Conservation (phyloP, 2,797 vertebrate species). For the Eulemur mongoz region DNA sequence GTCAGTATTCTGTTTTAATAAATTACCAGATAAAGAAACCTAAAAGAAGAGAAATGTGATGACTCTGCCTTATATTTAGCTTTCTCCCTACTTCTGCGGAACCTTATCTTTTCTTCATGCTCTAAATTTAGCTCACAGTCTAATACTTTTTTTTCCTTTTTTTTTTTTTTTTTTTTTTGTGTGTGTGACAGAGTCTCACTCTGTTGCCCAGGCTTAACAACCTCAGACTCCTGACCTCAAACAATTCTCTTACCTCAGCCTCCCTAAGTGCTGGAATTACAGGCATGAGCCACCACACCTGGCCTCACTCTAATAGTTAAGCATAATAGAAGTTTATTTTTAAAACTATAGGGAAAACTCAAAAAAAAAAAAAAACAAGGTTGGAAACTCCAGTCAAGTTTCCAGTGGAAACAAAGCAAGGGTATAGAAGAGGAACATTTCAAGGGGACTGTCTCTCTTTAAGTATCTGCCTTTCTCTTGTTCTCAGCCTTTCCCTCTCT, state of each 20-base stretch:
- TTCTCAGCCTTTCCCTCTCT: not conserved
- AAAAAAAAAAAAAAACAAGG: not conserved
- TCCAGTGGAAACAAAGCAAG: not conserved
- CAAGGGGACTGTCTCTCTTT: not conserved
- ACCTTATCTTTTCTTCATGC: not conserved
- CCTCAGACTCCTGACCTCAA: too few relatives aligned
- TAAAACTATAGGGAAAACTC: not conserved
- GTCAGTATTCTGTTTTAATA: not conserved
- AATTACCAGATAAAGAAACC: not conserved
- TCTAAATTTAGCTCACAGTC: not conserved
- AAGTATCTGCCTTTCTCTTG: not conserved
- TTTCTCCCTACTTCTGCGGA: not conserved
- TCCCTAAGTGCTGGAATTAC: too few relatives aligned
- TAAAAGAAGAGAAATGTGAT: not conserved
- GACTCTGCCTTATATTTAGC: not conserved
- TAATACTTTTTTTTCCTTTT: not conserved
- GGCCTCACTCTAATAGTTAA: not conserved
- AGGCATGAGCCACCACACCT: too few relatives aligned
- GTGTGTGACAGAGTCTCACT: too few relatives aligned
- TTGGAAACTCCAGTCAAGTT: not conserved
- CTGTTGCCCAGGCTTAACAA: too few relatives aligned
- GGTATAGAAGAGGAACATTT: not conserved
- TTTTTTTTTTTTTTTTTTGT: too few relatives aligned
- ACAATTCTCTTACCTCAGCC: too few relatives aligned
- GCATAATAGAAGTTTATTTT: not conserved